These are phyloP conservation scores for Mantis religiosa DNA, from an alignment of 2,888 invertebrate genomes.

Conservation along the genomic window DNA sequence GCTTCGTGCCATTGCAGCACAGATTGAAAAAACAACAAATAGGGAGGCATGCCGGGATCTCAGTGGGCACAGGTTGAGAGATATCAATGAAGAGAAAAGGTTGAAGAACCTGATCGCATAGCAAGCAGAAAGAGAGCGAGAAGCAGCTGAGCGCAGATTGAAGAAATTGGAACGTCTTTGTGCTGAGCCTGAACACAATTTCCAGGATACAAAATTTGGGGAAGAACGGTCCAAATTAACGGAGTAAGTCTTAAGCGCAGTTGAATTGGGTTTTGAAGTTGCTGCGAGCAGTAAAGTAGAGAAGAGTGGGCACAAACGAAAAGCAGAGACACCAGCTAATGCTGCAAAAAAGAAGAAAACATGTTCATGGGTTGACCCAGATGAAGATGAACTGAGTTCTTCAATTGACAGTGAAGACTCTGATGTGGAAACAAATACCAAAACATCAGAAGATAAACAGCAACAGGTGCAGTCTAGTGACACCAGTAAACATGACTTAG, in stretches of 20 bases:
- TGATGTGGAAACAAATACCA: background rate
- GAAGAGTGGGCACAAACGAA: constrained; percentile 9
- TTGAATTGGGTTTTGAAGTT: constrained; percentile 58
- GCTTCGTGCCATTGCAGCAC: constrained; percentile 95
- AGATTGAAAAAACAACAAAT: constrained; percentile 97
- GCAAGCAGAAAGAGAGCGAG: constrained; percentile 72
- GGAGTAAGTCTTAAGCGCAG: constrained; percentile 78
- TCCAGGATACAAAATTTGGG: constrained; percentile 77
- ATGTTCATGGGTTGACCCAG: constrained; percentile 27
- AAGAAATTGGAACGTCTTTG: constrained; percentile 74
- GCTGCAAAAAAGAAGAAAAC: constrained; percentile 17
- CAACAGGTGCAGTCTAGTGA: too few species aligned
- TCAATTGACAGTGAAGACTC: constrained; percentile 21
- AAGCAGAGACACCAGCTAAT: background rate
- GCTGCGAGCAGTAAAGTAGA: constrained; percentile 7
- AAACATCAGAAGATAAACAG: background rate
- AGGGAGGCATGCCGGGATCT: constrained; percentile 94
- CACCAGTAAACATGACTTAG: background rate
- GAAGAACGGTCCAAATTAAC: constrained; percentile 69
- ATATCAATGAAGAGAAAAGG: constrained; percentile 92
- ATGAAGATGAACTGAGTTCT: constrained; percentile 27
- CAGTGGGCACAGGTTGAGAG: constrained; percentile 89
- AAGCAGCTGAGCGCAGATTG: constrained; percentile 72
- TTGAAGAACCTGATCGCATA: constrained; percentile 87
- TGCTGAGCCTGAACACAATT: constrained; percentile 78